Base-by-base conservation (phyloP, 2,113 vertebrate species). In the Boleophthalmus pectinirostris region DNA sequence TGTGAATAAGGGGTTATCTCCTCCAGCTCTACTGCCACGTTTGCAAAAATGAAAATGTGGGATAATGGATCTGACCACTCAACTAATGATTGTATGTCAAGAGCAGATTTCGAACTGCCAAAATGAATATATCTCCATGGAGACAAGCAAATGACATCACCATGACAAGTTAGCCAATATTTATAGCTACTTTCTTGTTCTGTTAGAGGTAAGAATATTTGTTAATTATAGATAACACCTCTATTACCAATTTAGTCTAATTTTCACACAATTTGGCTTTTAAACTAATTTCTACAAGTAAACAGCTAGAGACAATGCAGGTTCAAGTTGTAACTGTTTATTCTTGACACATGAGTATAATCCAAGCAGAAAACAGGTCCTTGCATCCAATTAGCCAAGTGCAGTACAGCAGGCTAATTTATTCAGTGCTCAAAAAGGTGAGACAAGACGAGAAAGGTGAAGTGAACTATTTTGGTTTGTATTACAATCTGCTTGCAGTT, bases 11-110 rank as follows among this genome's bases (percentile, higher is more conserved):
- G 60, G 73, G 77, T 82, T 71, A 64, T 43, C 70, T 63, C 74
- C 82, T 84, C 79, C 72, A 60, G 76, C 82, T 65, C 71, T 66
- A 81, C 75, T 66, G 74, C 81, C 78, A 64, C 69, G 75, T 78
- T 83, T 72, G 82, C 78, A 86, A 77, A 85, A 75, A 82, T 13
- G 20, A 60, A 77, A 79, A 83, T 79, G n/a, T 29, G 29, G 29
- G 29, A 2, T 29, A 29, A 4, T 29, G 29, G 29, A 4, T 29
- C 29, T 29, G 29, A 29, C 29, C 4, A 2, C 29, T 29, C 2
- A 29, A 29, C 2, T 29, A 29, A 29, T 29, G 29, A 29, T 29
- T 29, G 2, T 29, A 29, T 29, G 29, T 29, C 29, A 29, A 29
- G 29, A 29, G 29, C 4, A 4, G 29, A 4, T 2, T 29, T 29